Conservation (phyloP, 2,797 vertebrate species). For the Enteromius fasciolatus region DNA sequence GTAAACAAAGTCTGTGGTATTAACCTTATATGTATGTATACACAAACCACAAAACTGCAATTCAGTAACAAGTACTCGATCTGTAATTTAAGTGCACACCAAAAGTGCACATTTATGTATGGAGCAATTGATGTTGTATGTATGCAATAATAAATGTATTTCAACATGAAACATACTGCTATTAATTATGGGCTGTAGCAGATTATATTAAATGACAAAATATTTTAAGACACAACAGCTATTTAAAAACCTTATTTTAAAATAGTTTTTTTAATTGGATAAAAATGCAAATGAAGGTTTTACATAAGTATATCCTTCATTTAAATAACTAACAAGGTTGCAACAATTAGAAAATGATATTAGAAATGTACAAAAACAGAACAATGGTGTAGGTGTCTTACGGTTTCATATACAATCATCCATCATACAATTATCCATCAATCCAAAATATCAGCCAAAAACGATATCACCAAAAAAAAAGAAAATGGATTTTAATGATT, state of each 20-base stretch:
- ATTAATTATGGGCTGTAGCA: background rate
- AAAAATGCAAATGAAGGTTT: background rate
- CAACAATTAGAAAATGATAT: background rate
- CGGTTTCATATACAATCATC: too few relatives aligned
- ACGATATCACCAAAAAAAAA: too few relatives aligned
- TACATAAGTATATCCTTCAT: too few relatives aligned
- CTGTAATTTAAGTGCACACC: constrained; percentile 79
- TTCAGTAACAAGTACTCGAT: constrained; percentile 74
- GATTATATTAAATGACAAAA: background rate
- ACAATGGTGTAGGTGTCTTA: too few relatives aligned
- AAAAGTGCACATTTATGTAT: constrained; percentile 81
- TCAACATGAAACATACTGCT: constrained; percentile 40
- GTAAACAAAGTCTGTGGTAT: constrained; percentile 75
- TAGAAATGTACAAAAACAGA: too few relatives aligned
- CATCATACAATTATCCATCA: too few relatives aligned
- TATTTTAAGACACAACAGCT: background rate
- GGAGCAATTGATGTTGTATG: constrained; percentile 85
- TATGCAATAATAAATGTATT: constrained; percentile 89
- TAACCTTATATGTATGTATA: constrained; percentile 76
- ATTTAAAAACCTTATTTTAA: background rate
- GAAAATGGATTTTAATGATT: background rate
- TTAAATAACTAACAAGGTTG: background rate
- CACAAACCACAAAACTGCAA: constrained; percentile 72
- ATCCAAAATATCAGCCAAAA: too few relatives aligned
- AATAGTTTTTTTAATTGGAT: background rate